Evolutionary conservation across 2,888 invertebrate species (phyloP).

Genomic region (Apotomis capreana): DNA sequence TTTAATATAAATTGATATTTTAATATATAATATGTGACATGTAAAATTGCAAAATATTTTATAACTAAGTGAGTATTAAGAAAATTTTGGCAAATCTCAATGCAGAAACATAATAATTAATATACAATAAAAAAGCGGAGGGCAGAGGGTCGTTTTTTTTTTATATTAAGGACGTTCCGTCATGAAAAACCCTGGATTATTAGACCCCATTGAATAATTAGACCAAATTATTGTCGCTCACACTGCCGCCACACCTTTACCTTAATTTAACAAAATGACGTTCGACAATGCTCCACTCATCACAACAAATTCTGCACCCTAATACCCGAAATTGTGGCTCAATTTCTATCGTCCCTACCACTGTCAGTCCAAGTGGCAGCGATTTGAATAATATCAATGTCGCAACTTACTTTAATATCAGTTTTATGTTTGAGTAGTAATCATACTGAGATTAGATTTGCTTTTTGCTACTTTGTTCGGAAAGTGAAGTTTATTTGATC

Average conservation of each 20-base stretch:
- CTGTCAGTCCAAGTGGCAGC: slow-evolving; percentile 35
- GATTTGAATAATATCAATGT: slow-evolving; percentile 57
- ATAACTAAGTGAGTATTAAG: too few species aligned
- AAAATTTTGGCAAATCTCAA: too few species aligned
- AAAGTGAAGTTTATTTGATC: slow-evolving; percentile 7
- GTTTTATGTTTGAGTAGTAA: slow-evolving; percentile 49
- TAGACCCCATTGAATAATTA: background rate
- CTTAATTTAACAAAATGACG: slow-evolving; percentile 43
- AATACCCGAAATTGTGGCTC: slow-evolving; percentile 6
- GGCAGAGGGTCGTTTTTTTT: too few species aligned
- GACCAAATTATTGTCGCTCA: slow-evolving; percentile 3
- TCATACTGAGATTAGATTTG: slow-evolving; percentile 37
- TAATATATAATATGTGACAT: too few species aligned
- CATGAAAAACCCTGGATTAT: too few species aligned
- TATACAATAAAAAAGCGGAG: too few species aligned
- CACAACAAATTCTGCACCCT: slow-evolving; percentile 22
- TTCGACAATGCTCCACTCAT: slow-evolving; percentile 5
- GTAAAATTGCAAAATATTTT: too few species aligned
- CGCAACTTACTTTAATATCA: slow-evolving; percentile 54
- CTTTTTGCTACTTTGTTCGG: slow-evolving; percentile 4
- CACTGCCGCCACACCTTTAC: slow-evolving; percentile 32
- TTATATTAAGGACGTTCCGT: too few species aligned
- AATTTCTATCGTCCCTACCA: background rate
- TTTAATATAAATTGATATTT: too few species aligned
- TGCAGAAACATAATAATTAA: too few species aligned